These are phyloP conservation scores for Antigone vipio DNA, from an alignment of 2,113 vertebrate species.

Conservation along the genomic window DNA sequence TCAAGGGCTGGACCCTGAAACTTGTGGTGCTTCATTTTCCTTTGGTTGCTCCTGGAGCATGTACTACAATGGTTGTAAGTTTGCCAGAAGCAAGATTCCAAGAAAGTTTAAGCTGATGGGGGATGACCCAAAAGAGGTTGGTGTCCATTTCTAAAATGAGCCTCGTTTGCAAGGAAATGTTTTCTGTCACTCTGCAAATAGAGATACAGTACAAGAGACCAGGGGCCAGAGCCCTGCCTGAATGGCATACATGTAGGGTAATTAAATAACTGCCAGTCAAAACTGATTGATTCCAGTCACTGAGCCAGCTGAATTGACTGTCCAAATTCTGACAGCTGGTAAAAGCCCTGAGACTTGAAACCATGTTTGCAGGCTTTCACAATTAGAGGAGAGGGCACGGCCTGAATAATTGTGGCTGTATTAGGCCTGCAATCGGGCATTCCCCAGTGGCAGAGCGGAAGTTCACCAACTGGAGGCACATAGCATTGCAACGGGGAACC, in stretches of 20 bases:
- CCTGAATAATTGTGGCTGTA: not conserved
- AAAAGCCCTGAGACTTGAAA: conserved; percentile 21
- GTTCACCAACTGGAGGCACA: not conserved
- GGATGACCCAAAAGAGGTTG: conserved; percentile 94
- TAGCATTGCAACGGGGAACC: not conserved
- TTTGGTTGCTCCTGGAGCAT: conserved; percentile 99
- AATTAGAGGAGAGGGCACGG: not conserved
- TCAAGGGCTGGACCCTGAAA: conserved; percentile 90
- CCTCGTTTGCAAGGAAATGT: conserved; percentile 13
- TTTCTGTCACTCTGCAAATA: conserved; percentile 8
- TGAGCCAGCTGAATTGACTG: conserved; percentile 16
- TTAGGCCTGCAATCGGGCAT: not conserved
- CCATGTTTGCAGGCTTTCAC: not conserved
- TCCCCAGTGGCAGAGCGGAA: not conserved
- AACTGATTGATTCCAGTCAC: conserved; percentile 28
- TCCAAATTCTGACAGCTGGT: conserved; percentile 46
- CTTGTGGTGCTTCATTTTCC: conserved; percentile 95
- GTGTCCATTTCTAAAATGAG: conserved; percentile 36
- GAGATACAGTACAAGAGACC: not conserved
- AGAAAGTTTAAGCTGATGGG: conserved; percentile 94
- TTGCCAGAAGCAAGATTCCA: conserved; percentile 96
- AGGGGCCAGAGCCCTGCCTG: not conserved
- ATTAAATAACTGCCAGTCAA: conserved; percentile 37
- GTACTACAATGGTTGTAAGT: conserved; percentile 99
- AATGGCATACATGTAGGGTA: not conserved